Conservation (phyloP, 1,140 invertebrate species). For the Littorina saxatilis region DNA sequence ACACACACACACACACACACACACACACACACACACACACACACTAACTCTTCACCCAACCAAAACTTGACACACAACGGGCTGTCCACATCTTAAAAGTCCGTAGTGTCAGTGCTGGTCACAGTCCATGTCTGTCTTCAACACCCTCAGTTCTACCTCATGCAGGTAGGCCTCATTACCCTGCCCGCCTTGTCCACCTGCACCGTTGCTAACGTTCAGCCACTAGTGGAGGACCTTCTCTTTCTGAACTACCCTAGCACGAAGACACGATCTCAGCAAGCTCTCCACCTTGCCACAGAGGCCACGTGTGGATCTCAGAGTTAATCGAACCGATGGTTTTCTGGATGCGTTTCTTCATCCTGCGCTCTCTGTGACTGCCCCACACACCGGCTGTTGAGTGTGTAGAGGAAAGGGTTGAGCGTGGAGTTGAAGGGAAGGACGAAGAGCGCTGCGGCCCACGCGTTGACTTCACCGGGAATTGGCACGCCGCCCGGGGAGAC, state of each 20-base stretch:
- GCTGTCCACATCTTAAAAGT: no score
- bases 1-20: constrained; percentile 12
- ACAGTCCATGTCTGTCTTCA: not conserved
- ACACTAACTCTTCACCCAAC: no score
- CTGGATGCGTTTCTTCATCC: not conserved
- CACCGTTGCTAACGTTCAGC: constrained; percentile 35
- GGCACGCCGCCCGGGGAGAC: constrained; percentile 40
- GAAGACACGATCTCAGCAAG: not conserved
- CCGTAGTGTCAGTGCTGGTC: not conserved
- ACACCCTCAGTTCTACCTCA: not conserved
- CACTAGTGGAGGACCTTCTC: not conserved
- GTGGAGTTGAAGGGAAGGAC: no score
- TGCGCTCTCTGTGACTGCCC: not conserved
- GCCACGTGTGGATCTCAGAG: constrained; percentile 1
- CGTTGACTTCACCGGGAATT: constrained; percentile 54
- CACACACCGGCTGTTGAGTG: constrained; percentile 37
- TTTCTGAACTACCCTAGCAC: not conserved
- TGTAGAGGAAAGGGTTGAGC: constrained; percentile 56
- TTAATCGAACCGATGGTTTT: not conserved
- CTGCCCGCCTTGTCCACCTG: not conserved
- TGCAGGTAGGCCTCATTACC: not conserved
- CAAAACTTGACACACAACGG: no score
- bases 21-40: not conserved
- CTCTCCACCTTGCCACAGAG: not conserved
- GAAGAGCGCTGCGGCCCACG: constrained; percentile 51